Evolutionary conservation across 2,113 vertebrate species (phyloP), one percentile per base, ranked within the genome.

Genomic region (Nerophis ophidion): DNA sequence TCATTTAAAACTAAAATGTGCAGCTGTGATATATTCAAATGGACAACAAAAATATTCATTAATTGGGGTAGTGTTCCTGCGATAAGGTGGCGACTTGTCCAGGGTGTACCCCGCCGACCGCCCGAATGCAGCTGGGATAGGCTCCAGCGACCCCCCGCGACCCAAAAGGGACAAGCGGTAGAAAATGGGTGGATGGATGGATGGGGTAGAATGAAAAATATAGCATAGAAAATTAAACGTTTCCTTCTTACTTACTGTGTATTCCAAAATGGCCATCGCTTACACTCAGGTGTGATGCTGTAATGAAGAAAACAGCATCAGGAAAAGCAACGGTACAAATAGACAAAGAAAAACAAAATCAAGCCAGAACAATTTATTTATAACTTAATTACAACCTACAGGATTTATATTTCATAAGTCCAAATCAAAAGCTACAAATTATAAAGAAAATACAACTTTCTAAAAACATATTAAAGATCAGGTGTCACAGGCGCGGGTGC

Each of bases 221-320:
- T 1, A 44, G 40, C 40, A 44, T 10, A 40, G 38, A 7, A 7
- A n/a, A 7, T 15, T 13, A 10, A 26, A 5, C n/a, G 65, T 57
- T 57, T 15, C 1, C 15, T 44, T 40, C 8, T 7, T 7, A 95
- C 95, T 96, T 94, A 99, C 97, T 91, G 80, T 87, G 88, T 59
- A 92, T 66, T 88, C 97, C 97, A 87, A 98, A 99, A 14, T 92
- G 66, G 57, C 94, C 95, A 16, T 97, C 94, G 0, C 97, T 87
- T 58, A 93, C 86, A 70, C 72, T 75, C 54, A 88, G 82, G 77
- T 91, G 75, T 51, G 77, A 69, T 67, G 86, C 97, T 98, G 90
- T 60, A 92, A 89, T 70, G 68, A 80, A 77, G 71, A 81, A 74
- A 70, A 61, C 57, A 3, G 15, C 10, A 55, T 87, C 77, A 73